phyloP scores from a whole-genome alignment of 2,888 invertebrate species.

The Carabus problematicus region DNA sequence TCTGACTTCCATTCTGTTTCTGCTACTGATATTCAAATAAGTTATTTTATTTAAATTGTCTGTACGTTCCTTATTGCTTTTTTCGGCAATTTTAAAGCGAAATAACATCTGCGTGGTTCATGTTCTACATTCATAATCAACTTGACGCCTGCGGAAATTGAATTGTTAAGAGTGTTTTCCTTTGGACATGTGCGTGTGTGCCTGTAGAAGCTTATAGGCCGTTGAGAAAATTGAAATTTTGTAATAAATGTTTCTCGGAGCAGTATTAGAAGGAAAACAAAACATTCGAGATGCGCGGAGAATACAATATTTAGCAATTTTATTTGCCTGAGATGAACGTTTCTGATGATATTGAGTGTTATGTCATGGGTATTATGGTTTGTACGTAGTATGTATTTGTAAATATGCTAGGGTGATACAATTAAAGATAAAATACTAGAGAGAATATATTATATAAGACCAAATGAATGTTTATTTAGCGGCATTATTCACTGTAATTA shows the following conservation, averaged over 20 bases:
- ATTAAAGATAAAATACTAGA: background rate
- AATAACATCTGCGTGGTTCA: background rate
- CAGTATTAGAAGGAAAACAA: too few relatives aligned
- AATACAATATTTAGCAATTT: too few relatives aligned
- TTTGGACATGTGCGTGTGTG: slow-evolving; percentile 6
- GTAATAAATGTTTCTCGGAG: background rate
- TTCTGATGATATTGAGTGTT: too few relatives aligned
- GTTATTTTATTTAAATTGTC: slow-evolving; percentile 18
- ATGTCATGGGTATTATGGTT: too few relatives aligned
- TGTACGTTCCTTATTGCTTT: slow-evolving; percentile 11
- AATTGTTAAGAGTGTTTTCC: background rate
- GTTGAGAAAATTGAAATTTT: slow-evolving; percentile 1
- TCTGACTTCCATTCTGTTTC: background rate
- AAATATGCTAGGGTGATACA: too few relatives aligned
- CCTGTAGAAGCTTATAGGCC: background rate
- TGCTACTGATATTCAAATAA: background rate
- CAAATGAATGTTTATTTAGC: background rate
- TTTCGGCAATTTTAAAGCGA: background rate
- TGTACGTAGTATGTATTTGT: too few relatives aligned
- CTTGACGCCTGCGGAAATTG: background rate
- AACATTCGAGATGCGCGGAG: too few relatives aligned
- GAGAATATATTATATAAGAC: background rate
- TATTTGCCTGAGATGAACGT: too few relatives aligned
- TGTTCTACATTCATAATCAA: background rate
- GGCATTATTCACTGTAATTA: background rate